phyloP scores from a whole-genome alignment of 2,888 invertebrate genomes.

The Agriotes lineatus region DNA sequence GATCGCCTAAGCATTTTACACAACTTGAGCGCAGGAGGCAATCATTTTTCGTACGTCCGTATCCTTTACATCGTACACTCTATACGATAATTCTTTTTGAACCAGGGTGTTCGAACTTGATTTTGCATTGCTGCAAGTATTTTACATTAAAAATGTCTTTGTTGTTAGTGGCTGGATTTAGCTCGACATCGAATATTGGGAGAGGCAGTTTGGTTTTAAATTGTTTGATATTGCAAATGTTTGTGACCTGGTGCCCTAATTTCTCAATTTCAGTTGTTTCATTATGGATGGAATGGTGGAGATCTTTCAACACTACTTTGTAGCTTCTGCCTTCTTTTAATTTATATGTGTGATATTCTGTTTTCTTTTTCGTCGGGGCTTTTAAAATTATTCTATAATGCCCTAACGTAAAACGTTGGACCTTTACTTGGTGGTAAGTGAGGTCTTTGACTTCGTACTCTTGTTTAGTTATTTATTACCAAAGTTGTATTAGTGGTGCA shows the following conservation, averaged over 20 bases:
- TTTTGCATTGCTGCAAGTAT: no score
- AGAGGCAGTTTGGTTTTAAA: background rate
- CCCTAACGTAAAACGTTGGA: background rate
- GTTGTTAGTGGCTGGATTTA: no score
- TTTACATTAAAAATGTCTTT: no score
- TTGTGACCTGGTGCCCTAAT: background rate
- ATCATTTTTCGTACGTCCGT: no score
- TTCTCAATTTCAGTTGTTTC: background rate
- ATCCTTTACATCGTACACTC: no score
- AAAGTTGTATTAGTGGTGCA: background rate
- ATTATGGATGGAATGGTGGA: background rate
- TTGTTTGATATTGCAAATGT: no score
- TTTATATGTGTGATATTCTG: constrained; percentile 1
- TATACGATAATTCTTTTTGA: no score
- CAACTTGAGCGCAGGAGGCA: no score
- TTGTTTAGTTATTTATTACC: no score
- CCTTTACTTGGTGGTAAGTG: background rate
- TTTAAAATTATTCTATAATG: background rate
- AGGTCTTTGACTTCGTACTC: background rate
- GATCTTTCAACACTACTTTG: background rate
- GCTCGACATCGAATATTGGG: background rate
- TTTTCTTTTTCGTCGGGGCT: background rate
- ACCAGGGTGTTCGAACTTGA: no score
- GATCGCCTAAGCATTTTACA: no score
- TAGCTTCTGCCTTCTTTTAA: constrained; percentile 8